phyloP scores from a whole-genome alignment of 1,140 invertebrate genomes.

The Cydia strobilella region DNA sequence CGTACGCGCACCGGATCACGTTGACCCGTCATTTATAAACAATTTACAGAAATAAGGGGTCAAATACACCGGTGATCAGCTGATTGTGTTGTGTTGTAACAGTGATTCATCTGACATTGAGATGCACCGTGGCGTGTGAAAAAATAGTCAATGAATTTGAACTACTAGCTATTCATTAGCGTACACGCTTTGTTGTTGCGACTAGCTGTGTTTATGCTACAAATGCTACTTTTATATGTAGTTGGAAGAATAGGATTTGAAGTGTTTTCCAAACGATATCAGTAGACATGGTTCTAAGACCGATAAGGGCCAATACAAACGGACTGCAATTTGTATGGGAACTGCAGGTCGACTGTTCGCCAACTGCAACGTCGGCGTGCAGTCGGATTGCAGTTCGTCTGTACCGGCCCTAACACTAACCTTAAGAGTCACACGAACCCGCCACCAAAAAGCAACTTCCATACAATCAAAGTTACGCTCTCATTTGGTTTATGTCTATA shows the following conservation, averaged over 20 bases:
- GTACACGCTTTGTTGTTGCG: neutral
- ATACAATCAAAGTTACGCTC: too few relatives aligned
- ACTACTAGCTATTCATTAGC: conserved; percentile 1
- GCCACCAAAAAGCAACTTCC: too few relatives aligned
- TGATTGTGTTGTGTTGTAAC: conserved; percentile 22
- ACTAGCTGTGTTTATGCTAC: neutral
- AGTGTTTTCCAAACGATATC: too few relatives aligned
- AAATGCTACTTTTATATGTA: neutral
- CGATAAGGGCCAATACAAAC: too few relatives aligned
- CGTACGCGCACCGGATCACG: neutral
- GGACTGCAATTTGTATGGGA: too few relatives aligned
- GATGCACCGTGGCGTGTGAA: conserved; percentile 13
- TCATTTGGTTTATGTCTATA: too few relatives aligned
- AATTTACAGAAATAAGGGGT: neutral
- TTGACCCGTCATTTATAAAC: neutral
- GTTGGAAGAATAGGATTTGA: neutral
- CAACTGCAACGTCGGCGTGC: too few relatives aligned
- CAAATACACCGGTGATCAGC: conserved; percentile 19
- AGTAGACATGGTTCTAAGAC: too few relatives aligned
- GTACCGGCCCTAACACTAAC: too few relatives aligned
- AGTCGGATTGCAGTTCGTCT: too few relatives aligned
- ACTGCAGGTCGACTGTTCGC: too few relatives aligned
- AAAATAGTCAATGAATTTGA: conserved; percentile 12
- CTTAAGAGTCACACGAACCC: too few relatives aligned
- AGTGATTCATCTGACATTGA: conserved; percentile 25